Conservation (phyloP, 2,888 invertebrate genomes). For the Ormyrus rosae region DNA sequence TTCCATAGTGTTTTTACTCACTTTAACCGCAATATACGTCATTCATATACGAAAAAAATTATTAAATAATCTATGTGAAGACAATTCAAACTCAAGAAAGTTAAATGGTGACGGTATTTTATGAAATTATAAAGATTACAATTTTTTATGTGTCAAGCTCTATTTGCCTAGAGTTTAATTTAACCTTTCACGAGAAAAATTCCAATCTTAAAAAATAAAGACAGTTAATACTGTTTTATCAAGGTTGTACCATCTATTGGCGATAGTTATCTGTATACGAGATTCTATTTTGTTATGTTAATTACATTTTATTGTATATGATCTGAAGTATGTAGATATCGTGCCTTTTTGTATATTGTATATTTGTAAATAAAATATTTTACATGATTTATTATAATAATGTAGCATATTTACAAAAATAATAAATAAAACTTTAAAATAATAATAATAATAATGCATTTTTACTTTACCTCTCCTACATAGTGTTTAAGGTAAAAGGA, state of each 20-base stretch:
- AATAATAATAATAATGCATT: slow-evolving; percentile 36
- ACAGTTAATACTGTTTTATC: slow-evolving; percentile 33
- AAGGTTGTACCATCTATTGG: slow-evolving; percentile 50
- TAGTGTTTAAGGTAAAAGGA: slow-evolving; percentile 11
- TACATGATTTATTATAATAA: slow-evolving; percentile 71
- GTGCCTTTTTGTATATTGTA: slow-evolving; percentile 75
- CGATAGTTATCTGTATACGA: slow-evolving; percentile 60
- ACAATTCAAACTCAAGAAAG: slow-evolving; percentile 24
- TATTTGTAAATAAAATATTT: slow-evolving; percentile 75
- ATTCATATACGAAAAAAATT: slow-evolving; percentile 50
- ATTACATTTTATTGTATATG: slow-evolving; percentile 71
- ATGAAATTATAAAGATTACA: slow-evolving; percentile 29
- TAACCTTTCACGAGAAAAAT: slow-evolving; percentile 25
- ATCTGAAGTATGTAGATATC: slow-evolving; percentile 73
- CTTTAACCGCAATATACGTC: slow-evolving; percentile 47
- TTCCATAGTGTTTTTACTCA: slow-evolving; percentile 51
- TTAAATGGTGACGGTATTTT: slow-evolving; percentile 40
- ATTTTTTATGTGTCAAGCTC: slow-evolving; percentile 25
- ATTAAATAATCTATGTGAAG: slow-evolving; percentile 16
- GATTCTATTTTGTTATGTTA: slow-evolving; percentile 66
- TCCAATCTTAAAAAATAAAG: slow-evolving; percentile 19
- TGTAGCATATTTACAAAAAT: slow-evolving; percentile 68
- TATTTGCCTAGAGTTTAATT: slow-evolving; percentile 37
- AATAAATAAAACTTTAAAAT: slow-evolving; percentile 68
- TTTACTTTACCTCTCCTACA: slow-evolving; percentile 41